Conservation (phyloP, 1,140 invertebrate genomes). For the Pygmarrhopalites habei region DNA sequence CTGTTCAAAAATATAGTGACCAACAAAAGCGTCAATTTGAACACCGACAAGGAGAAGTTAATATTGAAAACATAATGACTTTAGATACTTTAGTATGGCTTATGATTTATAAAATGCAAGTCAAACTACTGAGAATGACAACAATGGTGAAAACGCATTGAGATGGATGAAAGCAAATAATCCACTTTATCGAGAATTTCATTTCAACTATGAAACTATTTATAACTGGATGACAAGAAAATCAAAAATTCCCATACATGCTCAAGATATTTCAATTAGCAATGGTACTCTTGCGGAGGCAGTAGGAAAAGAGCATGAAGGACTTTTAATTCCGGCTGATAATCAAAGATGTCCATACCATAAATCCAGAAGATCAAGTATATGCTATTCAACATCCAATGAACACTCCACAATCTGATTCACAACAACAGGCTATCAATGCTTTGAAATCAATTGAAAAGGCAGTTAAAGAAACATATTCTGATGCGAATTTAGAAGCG, state of each 20-base stretch:
- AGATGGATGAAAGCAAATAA: background rate
- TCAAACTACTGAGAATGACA: no score
- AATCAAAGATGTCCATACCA: background rate
- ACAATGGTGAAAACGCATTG: background rate
- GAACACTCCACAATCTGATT: no score
- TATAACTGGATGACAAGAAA: background rate
- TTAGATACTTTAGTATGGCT: no score
- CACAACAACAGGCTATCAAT: no score
- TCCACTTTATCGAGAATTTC: background rate
- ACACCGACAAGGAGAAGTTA: background rate
- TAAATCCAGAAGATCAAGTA: background rate
- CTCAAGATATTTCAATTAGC: background rate
- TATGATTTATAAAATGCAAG: no score
- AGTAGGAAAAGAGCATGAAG: background rate
- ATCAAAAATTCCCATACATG: background rate
- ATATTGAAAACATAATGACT: background rate
- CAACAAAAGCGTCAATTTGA: background rate
- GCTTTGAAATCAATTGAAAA: background rate
- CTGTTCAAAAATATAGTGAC: background rate
- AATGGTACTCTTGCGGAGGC: background rate
- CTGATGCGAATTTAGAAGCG: background rate
- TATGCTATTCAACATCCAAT: background rate
- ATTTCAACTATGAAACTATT: background rate
- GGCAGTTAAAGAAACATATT: background rate
- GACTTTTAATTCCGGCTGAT: background rate